Evolutionary conservation across 2,888 invertebrate genomes (phyloP), one percentile per base, ranked within the genome.

Genomic region (Elysia crispata): DNA sequence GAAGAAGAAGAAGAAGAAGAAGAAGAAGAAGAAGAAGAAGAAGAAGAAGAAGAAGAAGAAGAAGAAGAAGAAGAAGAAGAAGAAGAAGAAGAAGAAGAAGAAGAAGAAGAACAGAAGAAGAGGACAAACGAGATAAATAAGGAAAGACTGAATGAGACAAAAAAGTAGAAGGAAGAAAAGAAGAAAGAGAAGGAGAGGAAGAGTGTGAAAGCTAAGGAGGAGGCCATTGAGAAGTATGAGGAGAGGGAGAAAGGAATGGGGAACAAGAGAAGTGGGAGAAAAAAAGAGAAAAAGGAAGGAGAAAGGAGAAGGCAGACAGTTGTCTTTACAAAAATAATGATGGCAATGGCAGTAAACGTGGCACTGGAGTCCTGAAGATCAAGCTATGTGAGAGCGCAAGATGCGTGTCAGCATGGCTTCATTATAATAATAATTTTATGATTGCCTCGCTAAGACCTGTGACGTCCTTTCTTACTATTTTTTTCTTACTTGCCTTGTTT

Each of bases 1-100:
- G n/a, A n/a, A n/a, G n/a, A n/a, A n/a, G n/a, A n/a, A n/a, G n/a
- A n/a, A n/a, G n/a, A n/a, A n/a, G n/a, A n/a, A n/a, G n/a, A n/a
- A n/a, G n/a, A n/a, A n/a, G 66, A 64, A 23, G 66, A 64, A 64
- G 66, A 64, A 64, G 66, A 64, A 64, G 66, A 64, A 64, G 66
- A 64, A 64, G 66, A 64, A 23, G 66, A 64, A 64, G 66, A 64
- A 64, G 66, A 64, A 64, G 66, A 64, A 64, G 66, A 64, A 64
- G 6, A 64, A 64, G 66, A 64, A 64, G 66, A 64, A 64, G 66
- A 64, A 23, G 66, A 64, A 64, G 66, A 64, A 64, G 66, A 64
- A 64, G 66, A 64, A n/a, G n/a, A n/a, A n/a, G n/a, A n/a, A 69
- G 69, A 69, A 69, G 69, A 69, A 69, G 33, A 69, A 69, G 33